Conservation (phyloP, 2,888 invertebrate genomes). For the Sepioteuthis lessoniana region DNA sequence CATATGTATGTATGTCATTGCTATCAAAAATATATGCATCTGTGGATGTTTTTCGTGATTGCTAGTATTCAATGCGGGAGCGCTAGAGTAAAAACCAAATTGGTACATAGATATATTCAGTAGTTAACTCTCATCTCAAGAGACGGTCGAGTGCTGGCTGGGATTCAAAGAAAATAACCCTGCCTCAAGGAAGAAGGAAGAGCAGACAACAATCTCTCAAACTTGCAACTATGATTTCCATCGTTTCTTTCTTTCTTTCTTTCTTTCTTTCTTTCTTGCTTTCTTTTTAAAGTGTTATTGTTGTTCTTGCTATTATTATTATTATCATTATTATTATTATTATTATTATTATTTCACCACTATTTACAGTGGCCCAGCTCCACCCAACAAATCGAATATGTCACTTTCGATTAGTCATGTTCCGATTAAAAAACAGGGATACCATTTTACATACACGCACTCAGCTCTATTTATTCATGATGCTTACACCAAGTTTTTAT, state of each 20-base stretch:
- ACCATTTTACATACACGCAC: neutral
- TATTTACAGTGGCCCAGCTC: neutral
- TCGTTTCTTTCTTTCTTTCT: neutral
- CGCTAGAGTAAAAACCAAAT: neutral
- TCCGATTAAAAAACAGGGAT: neutral
- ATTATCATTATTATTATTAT: too few species aligned
- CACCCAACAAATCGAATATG: neutral
- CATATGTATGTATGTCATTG: too few species aligned
- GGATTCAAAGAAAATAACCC: constrained; percentile 33
- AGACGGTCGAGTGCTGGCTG: neutral
- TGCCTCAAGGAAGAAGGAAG: neutral
- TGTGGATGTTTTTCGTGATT: neutral
- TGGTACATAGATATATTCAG: constrained; percentile 4
- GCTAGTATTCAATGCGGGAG: neutral
- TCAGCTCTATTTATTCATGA: neutral
- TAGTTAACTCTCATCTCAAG: neutral
- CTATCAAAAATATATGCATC: too few species aligned
- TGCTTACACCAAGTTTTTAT: neutral
- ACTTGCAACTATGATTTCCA: too few species aligned
- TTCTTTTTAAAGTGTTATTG: neutral
- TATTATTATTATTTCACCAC: neutral
- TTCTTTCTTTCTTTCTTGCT: neutral
- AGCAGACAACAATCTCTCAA: neutral
- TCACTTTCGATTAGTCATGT: constrained; percentile 3
- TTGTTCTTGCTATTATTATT: neutral